phyloP scores from a whole-genome alignment of 2,113 vertebrate species.

The Heterocephalus glaber region DNA sequence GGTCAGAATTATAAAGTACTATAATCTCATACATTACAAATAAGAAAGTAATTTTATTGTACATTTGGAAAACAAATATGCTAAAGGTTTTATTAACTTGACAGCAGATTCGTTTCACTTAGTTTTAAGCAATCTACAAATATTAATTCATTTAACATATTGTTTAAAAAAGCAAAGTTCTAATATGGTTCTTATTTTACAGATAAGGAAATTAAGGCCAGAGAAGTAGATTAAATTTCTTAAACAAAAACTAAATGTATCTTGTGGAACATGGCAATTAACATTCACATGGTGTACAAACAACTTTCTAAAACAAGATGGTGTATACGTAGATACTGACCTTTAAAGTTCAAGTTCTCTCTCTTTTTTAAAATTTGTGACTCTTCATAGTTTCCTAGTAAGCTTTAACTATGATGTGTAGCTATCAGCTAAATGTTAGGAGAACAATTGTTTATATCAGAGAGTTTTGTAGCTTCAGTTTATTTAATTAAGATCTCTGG shows the following conservation, averaged over 20 bases:
- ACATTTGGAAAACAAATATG: background rate
- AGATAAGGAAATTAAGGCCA: background rate
- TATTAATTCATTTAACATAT: background rate
- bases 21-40: background rate
- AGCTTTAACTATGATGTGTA: background rate
- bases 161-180: background rate
- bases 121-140: conserved; percentile 27
- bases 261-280: background rate
- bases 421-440: background rate
- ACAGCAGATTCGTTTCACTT: background rate
- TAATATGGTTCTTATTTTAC: background rate
- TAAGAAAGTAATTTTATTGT: background rate
- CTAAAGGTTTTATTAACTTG: background rate
- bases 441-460: background rate
- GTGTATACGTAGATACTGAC: background rate
- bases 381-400: background rate
- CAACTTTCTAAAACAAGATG: background rate
- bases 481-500: background rate
- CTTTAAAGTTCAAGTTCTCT: background rate
- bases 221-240: background rate
- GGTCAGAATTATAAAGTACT: background rate
- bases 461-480: background rate
- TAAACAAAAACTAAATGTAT: background rate
- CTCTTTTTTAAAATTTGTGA: background rate
- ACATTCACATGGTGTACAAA: background rate